phyloP scores from a whole-genome alignment of 1,140 invertebrate species.

The Drosophila watanabei region DNA sequence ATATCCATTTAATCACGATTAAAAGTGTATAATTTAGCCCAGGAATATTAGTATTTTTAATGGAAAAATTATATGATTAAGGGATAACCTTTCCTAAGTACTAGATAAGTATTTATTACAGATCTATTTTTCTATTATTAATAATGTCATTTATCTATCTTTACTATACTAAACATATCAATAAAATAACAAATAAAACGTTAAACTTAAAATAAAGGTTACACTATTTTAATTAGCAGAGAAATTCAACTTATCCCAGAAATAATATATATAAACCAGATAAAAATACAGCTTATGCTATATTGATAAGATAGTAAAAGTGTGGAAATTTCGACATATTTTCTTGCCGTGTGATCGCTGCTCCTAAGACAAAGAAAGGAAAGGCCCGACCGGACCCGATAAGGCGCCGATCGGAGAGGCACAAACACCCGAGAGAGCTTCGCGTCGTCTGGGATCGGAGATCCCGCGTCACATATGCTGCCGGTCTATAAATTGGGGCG shows the following conservation, averaged over 20 bases:
- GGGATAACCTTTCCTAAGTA: too few species aligned
- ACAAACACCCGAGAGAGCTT: conserved; percentile 21
- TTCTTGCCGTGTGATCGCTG: conserved; percentile 8
- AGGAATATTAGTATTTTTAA: too few species aligned
- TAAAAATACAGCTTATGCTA: not conserved
- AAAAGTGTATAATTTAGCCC: not conserved
- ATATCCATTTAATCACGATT: not conserved
- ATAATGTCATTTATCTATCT: too few species aligned
- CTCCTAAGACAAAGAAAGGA: conserved; percentile 62
- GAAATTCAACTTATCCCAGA: not conserved
- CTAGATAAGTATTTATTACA: too few species aligned
- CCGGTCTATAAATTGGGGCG: conserved; percentile 51
- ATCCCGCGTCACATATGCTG: conserved; percentile 27
- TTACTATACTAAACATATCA: too few species aligned
- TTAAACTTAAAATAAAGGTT: too few species aligned
- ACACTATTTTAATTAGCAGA: too few species aligned
- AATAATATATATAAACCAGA: not conserved
- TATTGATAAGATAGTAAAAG: conserved; percentile 3
- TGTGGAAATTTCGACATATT: not conserved
- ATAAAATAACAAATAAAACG: too few species aligned
- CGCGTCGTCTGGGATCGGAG: not conserved
- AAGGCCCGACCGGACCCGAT: conserved; percentile 50
- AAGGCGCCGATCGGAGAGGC: conserved; percentile 20
- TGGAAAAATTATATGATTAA: too few species aligned
- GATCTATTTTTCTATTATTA: too few species aligned